Percentiles rank a stretch among this genome's conserved stretches.
Conservation (phyloP, 2,888 invertebrate genomes). For the Ametastegia equiseti region DNA sequence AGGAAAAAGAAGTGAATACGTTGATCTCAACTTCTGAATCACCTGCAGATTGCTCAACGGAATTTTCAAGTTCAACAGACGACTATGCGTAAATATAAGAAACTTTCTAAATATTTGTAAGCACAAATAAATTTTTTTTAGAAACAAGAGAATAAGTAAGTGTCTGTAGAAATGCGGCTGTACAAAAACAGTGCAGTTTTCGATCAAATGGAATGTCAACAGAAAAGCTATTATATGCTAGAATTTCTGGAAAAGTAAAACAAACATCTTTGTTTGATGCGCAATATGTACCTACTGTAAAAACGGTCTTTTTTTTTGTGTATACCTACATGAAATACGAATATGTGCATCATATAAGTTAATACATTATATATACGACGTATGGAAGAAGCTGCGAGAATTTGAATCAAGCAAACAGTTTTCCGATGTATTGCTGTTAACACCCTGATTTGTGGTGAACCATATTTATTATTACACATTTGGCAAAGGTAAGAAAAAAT, state of each 20-base stretch:
- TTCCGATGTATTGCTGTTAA: neutral
- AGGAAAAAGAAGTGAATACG: too few species aligned
- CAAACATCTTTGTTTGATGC: neutral
- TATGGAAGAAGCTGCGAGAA: neutral
- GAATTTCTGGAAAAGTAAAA: conserved; percentile 3
- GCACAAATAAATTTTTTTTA: too few species aligned
- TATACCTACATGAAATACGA: neutral
- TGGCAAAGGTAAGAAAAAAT: neutral
- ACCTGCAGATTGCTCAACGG: too few species aligned
- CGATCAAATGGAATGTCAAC: neutral
- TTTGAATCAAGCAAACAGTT: neutral
- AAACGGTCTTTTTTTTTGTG: neutral
- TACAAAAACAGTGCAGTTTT: neutral
- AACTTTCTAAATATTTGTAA: too few species aligned
- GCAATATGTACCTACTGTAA: neutral
- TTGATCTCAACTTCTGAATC: too few species aligned
- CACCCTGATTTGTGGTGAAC: too few species aligned
- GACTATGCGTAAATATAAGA: too few species aligned
- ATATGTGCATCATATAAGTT: neutral
- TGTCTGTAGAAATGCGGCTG: neutral
- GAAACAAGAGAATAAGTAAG: neutral
- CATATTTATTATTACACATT: neutral
- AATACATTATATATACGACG: neutral
- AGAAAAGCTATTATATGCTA: neutral
- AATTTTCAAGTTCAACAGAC: too few species aligned